These are phyloP conservation scores for Tenebrosternarchus preto DNA, from an alignment of 2,113 vertebrate species.

Conservation along the genomic window DNA sequence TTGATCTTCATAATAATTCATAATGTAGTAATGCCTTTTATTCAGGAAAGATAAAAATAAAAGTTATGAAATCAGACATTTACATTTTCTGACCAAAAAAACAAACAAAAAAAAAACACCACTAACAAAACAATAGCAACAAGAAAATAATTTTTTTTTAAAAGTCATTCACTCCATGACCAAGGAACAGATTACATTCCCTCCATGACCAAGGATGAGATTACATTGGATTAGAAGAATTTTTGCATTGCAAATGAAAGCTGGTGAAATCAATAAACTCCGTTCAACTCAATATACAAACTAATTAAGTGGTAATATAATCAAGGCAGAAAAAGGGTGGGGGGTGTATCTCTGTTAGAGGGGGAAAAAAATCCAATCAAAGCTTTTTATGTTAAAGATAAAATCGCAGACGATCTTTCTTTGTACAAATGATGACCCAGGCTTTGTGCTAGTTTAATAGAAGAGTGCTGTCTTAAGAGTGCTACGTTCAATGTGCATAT, in stretches of 20 bases:
- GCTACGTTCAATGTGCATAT: conserved; percentile 82
- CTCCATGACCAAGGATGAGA: conserved; percentile 77
- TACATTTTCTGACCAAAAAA: no score
- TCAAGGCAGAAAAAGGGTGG: conserved; percentile 80
- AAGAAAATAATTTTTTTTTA: conserved; percentile 61
- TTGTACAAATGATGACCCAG: conserved; percentile 79
- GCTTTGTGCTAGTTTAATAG: conserved; percentile 83
- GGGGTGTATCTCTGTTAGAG: conserved; percentile 73
- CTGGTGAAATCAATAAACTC: conserved; percentile 78
- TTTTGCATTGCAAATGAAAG: conserved; percentile 84
- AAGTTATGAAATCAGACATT: neutral
- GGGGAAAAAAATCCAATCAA: conserved; percentile 79
- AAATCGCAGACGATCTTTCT: conserved; percentile 82
- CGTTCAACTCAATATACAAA: conserved; percentile 84
- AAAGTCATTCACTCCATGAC: conserved; percentile 74
- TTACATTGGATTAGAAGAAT: conserved; percentile 81
- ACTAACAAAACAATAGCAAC: conserved; percentile 50
- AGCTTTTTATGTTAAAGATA: conserved; percentile 84
- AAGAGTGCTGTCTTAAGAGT: conserved; percentile 82
- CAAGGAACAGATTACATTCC: conserved; percentile 78
- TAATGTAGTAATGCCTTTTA: neutral
- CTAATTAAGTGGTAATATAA: conserved; percentile 84
- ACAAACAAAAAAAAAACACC: conserved; percentile 41
- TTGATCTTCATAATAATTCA: neutral
- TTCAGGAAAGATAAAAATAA: neutral